phyloP scores from a whole-genome alignment of 1,140 invertebrate species.

The Tenebrio molitor region DNA sequence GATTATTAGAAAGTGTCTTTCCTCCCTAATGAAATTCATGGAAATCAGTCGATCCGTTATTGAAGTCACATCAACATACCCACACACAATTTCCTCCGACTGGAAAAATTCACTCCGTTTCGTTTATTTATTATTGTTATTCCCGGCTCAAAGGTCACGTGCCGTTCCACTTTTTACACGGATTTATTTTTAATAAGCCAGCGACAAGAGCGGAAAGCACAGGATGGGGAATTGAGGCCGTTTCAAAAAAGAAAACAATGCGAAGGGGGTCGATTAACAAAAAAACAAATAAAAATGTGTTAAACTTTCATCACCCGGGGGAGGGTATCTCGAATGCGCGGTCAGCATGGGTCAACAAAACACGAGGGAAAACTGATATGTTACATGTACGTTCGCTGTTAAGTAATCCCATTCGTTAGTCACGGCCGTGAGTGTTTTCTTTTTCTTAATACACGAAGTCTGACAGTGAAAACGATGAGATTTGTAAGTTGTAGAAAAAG shows the following conservation, averaged over 20 bases:
- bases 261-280: background rate
- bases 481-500: too few relatives aligned
- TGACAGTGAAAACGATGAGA: too few relatives aligned
- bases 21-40: constrained; percentile 34
- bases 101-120: constrained; percentile 16
- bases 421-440: too few relatives aligned
- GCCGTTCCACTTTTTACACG: background rate
- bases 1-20: constrained; percentile 26
- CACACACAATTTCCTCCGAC: constrained; percentile 13
- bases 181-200: constrained; percentile 22
- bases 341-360: too few relatives aligned
- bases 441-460: too few relatives aligned
- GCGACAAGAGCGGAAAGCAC: background rate
- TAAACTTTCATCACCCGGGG: too few relatives aligned
- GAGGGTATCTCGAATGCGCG: too few relatives aligned
- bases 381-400: too few relatives aligned
- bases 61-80: constrained; percentile 28
- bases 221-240: background rate
- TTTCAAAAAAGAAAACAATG: background rate
- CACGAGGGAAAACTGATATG: too few relatives aligned
- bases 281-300: too few relatives aligned
- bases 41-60: constrained; percentile 23
- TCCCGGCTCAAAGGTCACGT: constrained; percentile 7
- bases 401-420: too few relatives aligned
- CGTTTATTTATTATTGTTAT: constrained; percentile 27